phyloP scores from a whole-genome alignment of 2,888 invertebrate species.

The Lepidocyrtoides sp. region DNA sequence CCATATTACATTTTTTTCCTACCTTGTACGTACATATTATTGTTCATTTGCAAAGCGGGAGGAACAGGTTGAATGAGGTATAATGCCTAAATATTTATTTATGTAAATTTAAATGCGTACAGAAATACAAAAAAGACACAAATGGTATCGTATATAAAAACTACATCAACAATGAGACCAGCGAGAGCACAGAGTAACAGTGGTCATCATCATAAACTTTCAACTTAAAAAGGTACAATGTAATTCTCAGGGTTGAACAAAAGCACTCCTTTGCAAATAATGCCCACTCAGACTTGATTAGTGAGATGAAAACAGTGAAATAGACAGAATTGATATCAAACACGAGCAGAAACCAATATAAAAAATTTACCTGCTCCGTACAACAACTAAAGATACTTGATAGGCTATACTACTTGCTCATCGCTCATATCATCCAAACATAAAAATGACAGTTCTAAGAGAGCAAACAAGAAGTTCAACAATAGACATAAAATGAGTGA shows the following conservation, averaged over 20 bases:
- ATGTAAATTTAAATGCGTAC: slow-evolving; percentile 3
- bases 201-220: slow-evolving; percentile 44
- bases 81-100: slow-evolving; percentile 37
- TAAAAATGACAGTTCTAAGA: not conserved
- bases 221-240: not conserved
- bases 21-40: not conserved
- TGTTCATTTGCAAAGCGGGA: not conserved
- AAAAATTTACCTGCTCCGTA: not conserved
- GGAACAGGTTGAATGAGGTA: slow-evolving; percentile 60
- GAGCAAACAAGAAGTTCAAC: not conserved
- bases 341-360: slow-evolving; percentile 32
- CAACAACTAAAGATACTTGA: too few species aligned
- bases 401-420: too few species aligned
- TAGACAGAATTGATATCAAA: slow-evolving; percentile 13
- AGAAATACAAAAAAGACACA: not conserved
- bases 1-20: not conserved
- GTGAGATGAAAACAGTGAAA: not conserved
- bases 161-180: not conserved
- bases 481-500: slow-evolving; percentile 8
- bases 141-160: not conserved
- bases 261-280: not conserved
- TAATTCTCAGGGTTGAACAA: not conserved
- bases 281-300: slow-evolving; percentile 15
- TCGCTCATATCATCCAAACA: not conserved
- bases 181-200: not conserved